These are phyloP conservation scores for Diplodus sargus DNA, from an alignment of 2,797 vertebrate genomes.

Conservation along the genomic window DNA sequence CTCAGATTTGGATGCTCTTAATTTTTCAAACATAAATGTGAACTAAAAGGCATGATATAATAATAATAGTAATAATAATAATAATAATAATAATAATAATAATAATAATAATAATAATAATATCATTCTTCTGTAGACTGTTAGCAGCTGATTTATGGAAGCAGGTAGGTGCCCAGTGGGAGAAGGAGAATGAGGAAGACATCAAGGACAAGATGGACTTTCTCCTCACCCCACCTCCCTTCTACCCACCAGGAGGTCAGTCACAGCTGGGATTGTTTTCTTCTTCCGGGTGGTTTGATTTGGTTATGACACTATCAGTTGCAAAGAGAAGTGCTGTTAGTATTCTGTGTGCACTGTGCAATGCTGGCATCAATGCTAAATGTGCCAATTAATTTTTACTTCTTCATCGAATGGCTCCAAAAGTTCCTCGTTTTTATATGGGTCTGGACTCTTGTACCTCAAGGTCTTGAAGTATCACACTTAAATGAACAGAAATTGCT, in stretches of 20 bases:
- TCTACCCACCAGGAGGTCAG: conserved; percentile 91
- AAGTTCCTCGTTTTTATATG: too few species aligned
- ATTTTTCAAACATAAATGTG: not conserved
- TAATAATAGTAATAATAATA: not conserved
- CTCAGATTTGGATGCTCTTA: not conserved
- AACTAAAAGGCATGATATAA: not conserved
- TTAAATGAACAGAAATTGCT: too few species aligned
- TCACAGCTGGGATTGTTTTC: not conserved
- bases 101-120: not conserved
- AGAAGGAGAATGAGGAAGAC: conserved; percentile 94
- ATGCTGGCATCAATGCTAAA: not conserved
- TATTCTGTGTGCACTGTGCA: not conserved
- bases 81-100: not conserved
- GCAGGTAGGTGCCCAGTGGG: conserved; percentile 92
- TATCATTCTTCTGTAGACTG: conserved; percentile 76
- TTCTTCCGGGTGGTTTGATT: not conserved
- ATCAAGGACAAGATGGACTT: conserved; percentile 98
- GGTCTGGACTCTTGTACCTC: too few species aligned
- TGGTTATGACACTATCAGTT: not conserved
- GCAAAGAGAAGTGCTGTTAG: not conserved
- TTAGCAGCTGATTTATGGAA: conserved; percentile 90
- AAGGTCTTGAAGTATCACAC: too few species aligned
- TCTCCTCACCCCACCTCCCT: conserved; percentile 79
- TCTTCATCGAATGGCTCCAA: too few species aligned
- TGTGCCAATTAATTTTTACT: too few species aligned